Base-by-base conservation (phyloP, 2,888 invertebrate species). In the Crematogaster levior region DNA sequence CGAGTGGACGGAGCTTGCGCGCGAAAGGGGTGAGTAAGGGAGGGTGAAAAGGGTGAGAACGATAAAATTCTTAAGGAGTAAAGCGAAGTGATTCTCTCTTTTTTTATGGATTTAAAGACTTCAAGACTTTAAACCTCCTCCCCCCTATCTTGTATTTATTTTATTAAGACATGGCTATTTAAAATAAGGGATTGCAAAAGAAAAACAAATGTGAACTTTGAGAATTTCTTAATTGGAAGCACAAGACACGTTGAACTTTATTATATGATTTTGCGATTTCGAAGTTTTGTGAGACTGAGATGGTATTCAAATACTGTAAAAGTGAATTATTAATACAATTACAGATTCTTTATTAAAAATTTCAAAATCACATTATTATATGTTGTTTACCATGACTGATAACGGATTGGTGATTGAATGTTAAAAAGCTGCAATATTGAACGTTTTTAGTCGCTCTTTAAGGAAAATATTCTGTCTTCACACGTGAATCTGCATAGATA, bases 51-150 rank as follows among this genome's bases (percentile, higher is more conserved):
- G 68, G 58, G 40, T 18, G 56, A 63, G 77, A 82, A 65, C 15
- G 48, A 72, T 24, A 60, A 81, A 82, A 75, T 87, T 82, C 81
- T 86, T 66, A 70, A 56, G 77, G 84, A 88, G 82, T 51, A 70
- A 68, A 70, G 80, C 66, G 61, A 72, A 80, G 81, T 63, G 61
- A 58, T 75, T 46, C 46, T 80, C 40, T 61, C 15, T 77, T 53
- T 81, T 72, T 30, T 74, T 65, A 63, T 60, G 79, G 63, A 43
- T 75, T 61, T 9, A 65, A n/a, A 1, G 15, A 10, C 65, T 75
- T 77, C 70, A 80, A 85, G 82, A 81, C n/a, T n/a, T n/a, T n/a
- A n/a, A n/a, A n/a, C n/a, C n/a, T n/a, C n/a, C n/a, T n/a, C n/a
- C n/a, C n/a, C 82, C 75, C 77, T 37, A 84, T 81, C 37, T 60